These are phyloP conservation scores for Tethea ocularis DNA, from an alignment of 2,888 invertebrate species.

Conservation along the genomic window DNA sequence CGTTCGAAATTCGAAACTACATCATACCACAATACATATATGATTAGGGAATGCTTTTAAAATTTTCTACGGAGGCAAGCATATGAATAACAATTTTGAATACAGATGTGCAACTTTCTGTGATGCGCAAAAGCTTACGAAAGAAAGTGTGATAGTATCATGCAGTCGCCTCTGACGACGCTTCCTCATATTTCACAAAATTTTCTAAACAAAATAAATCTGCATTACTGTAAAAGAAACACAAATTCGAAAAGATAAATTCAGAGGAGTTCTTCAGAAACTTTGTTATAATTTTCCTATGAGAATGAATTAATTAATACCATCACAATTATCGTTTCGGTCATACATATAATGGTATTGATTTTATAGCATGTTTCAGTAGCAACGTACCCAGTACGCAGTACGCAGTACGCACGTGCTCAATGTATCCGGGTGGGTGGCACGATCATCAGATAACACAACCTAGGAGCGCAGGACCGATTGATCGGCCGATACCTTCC, in stretches of 20 bases:
- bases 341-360: background rate
- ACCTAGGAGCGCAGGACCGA: slow-evolving; percentile 37
- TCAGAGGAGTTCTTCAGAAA: background rate
- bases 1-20: slow-evolving; percentile 15
- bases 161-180: slow-evolving; percentile 53
- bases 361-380: background rate
- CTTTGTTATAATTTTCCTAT: background rate
- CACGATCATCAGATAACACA: slow-evolving; percentile 48
- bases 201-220: slow-evolving; percentile 23
- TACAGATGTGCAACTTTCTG: slow-evolving; percentile 31
- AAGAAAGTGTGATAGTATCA: slow-evolving; percentile 60
- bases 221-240: slow-evolving; percentile 30
- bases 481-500: slow-evolving; percentile 59
- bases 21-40: slow-evolving; percentile 12
- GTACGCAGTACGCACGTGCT: slow-evolving; percentile 40
- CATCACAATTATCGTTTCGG: too few relatives aligned
- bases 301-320: too few relatives aligned
- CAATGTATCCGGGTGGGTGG: slow-evolving; percentile 44
- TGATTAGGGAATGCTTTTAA: slow-evolving; percentile 31
- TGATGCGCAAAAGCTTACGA: slow-evolving; percentile 42
- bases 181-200: slow-evolving; percentile 50
- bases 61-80: background rate
- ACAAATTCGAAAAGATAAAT: slow-evolving; percentile 27
- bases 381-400: too few relatives aligned
- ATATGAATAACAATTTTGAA: slow-evolving; percentile 7